These are phyloP conservation scores for Oligia fasciuncula DNA, from an alignment of 2,888 invertebrate species.

Conservation along the genomic window DNA sequence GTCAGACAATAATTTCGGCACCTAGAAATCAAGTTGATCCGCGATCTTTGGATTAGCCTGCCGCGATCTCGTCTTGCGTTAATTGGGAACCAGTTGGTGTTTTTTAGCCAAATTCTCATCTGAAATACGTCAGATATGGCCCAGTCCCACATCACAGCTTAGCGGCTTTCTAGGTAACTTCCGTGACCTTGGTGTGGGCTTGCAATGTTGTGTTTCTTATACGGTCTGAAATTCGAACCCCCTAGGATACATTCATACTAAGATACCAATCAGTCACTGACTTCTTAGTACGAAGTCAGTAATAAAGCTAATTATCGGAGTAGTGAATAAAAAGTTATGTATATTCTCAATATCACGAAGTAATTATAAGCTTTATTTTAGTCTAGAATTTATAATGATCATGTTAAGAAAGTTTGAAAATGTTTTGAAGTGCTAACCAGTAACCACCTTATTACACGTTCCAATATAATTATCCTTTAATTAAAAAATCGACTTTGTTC, in stretches of 20 bases:
- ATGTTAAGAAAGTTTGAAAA: slow-evolving; percentile 10
- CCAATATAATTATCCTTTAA: slow-evolving; percentile 13
- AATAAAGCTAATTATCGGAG: neutral
- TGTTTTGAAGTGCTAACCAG: slow-evolving; percentile 23
- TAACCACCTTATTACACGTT: slow-evolving; percentile 19
- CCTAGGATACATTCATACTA: neutral
- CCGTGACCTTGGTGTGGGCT: neutral
- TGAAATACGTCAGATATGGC: neutral
- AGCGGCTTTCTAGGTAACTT: neutral
- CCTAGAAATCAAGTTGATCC: neutral
- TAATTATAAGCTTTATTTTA: slow-evolving; percentile 2
- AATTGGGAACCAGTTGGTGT: neutral
- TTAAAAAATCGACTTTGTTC: slow-evolving; percentile 17
- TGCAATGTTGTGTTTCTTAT: neutral
- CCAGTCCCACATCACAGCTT: neutral
- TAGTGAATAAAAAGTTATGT: neutral
- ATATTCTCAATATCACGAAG: neutral
- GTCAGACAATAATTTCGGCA: neutral
- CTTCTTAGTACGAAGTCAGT: neutral
- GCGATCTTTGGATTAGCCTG: neutral
- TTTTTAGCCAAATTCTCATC: neutral
- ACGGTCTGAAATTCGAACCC: neutral
- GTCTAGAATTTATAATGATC: slow-evolving; percentile 8
- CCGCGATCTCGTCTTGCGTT: neutral
- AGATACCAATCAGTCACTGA: neutral